Base-by-base conservation (phyloP, 2,113 vertebrate genomes). In the Ciconia boyciana region DNA sequence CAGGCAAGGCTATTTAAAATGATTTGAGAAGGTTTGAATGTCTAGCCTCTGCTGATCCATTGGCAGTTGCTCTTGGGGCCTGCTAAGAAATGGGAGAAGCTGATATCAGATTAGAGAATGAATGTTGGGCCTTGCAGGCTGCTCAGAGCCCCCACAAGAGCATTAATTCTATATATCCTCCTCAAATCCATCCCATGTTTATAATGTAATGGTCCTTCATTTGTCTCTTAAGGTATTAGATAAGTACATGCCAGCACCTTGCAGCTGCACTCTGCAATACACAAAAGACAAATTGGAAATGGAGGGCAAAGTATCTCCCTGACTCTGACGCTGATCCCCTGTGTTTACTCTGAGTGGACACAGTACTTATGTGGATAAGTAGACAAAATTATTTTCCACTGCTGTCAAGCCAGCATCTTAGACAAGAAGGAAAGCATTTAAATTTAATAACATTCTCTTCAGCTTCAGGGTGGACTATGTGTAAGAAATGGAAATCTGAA, bases 1-100 rank as follows among this genome's bases (percentile, higher is more conserved):
- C 65, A 14, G 49, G 55, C 57, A n/a, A 28, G 39, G 64, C 86
- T 89, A 81, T 86, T 60, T 87, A 66, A 81, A 60, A 83, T 93
- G 18, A 76, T 80, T 92, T 80, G 81, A 72, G 93, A 72, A 85
- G 75, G 66, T 94, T 41, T 87, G 91, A 71, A 81, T 29, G 85
- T 70, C 71, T 54, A 52, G 39, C 66, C 89, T 88, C 82, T 79
- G 62, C 93, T 85, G 93, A 93, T 94, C 81, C 91, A 76, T 71
- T 29, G 74, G 79, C 91, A 90, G 74, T 64, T 18, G 31, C 84
- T 95, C n/a, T 11, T 72, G 77, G 55, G 89, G 66, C 70, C 80
- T 66, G 75, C 78, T 77, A 95, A 84, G 86, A 76, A 92, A 74
- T 16, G 71, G 89, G 34, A 95, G 87, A 90, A 85, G 82, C 75